Conservation (phyloP, 1,140 invertebrate genomes). For the Drosophila sp. region DNA sequence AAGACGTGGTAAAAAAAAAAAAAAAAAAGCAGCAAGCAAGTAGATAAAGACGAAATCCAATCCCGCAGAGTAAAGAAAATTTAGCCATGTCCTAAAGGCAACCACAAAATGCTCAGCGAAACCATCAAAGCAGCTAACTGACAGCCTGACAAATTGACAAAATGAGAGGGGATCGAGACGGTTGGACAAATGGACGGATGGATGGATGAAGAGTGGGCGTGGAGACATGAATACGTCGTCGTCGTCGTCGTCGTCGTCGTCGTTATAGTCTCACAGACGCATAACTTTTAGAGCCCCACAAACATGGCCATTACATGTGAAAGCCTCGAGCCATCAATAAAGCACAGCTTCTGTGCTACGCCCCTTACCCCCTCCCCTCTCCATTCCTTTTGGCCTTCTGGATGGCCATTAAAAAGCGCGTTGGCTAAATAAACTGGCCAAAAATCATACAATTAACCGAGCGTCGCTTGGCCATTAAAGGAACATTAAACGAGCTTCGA, state of each 20-base stretch:
- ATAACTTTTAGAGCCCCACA: constrained; percentile 70
- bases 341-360: constrained; percentile 54
- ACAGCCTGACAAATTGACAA: constrained; percentile 56
- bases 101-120: constrained; percentile 2
- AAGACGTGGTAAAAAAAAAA: neutral
- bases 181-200: neutral
- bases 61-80: constrained; percentile 5
- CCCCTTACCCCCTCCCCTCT: neutral
- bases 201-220: neutral
- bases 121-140: constrained; percentile 25
- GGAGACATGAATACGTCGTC: neutral
- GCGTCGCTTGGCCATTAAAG: constrained; percentile 62
- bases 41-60: constrained; percentile 8
- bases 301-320: constrained; percentile 77
- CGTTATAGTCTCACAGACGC: constrained; percentile 42
- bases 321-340: constrained; percentile 60
- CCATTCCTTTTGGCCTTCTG: neutral
- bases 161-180: constrained; percentile 29
- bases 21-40: neutral
- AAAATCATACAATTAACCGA: constrained; percentile 76
- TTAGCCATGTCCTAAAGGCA: constrained; percentile 8
- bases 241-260: neutral
- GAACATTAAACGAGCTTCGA: constrained; percentile 48
- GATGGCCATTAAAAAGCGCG: constrained; percentile 62
- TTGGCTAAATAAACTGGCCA: constrained; percentile 67